Evolutionary conservation across 2,113 vertebrate genomes (phyloP).

Genomic region (Chelonoidis abingdonii): DNA sequence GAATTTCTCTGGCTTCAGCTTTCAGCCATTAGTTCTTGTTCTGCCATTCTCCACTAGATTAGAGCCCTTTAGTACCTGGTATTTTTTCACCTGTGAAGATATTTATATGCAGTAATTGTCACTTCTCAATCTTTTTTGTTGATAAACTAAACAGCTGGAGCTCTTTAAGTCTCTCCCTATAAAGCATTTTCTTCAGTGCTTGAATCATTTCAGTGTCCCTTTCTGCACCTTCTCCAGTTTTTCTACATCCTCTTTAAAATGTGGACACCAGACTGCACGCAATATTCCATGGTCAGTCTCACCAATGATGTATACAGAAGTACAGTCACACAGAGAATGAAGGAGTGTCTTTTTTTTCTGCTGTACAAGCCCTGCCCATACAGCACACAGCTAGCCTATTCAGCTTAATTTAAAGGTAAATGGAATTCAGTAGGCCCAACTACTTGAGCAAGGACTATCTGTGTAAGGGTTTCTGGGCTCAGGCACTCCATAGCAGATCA

Average conservation of each 20-base stretch:
- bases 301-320: background rate
- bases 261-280: background rate
- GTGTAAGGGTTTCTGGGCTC: background rate
- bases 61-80: background rate
- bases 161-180: background rate
- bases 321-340: background rate
- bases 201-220: background rate
- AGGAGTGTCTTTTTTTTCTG: background rate
- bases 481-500: rapidly evolving
- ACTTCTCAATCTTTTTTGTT: background rate
- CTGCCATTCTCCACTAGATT: background rate
- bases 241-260: background rate
- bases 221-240: background rate
- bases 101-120: background rate
- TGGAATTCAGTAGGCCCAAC: background rate
- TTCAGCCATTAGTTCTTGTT: background rate
- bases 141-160: background rate
- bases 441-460: background rate
- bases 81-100: background rate
- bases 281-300: background rate
- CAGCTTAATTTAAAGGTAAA: background rate
- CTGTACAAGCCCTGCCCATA: background rate
- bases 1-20: background rate
- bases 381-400: background rate
- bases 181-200: background rate